Percentiles rank a stretch among this genome's conserved stretches.
Conservation (phyloP, 2,797 vertebrate genomes). For the Scolopax bukidnonensis region DNA sequence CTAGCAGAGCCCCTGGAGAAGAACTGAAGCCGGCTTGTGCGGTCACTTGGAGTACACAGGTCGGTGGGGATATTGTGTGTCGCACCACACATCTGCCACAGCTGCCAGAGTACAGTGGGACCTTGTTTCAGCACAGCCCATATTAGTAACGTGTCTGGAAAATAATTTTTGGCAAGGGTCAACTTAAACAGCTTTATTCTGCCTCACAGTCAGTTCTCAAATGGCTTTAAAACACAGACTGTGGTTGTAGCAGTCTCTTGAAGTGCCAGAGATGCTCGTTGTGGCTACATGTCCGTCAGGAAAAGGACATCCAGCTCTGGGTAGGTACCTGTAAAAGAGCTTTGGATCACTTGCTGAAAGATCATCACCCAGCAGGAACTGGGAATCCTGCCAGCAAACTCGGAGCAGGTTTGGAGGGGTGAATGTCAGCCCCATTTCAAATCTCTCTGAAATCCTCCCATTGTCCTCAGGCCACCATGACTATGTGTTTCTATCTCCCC, state of each 20-base stretch:
- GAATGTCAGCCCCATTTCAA: background rate
- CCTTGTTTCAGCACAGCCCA: conserved; percentile 28
- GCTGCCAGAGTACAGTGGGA: conserved; percentile 21
- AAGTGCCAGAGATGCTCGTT: background rate
- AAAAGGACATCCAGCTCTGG: background rate
- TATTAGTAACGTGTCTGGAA: background rate
- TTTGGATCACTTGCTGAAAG: background rate
- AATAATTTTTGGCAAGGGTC: conserved; percentile 23
- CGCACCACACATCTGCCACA: background rate
- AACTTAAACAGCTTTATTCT: conserved; percentile 14
- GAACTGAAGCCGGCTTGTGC: background rate
- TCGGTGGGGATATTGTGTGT: background rate
- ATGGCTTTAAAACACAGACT: rapidly evolving
- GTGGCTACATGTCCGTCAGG: background rate
- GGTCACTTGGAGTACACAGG: rapidly evolving
- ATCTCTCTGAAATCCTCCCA: background rate
- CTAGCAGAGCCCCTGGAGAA: background rate
- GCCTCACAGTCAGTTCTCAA: background rate
- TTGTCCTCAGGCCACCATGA: background rate
- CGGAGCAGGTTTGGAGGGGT: background rate
- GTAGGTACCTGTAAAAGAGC: background rate
- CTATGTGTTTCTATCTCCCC: background rate
- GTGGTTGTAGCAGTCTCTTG: background rate
- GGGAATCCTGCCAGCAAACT: background rate
- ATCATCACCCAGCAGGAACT: background rate